Evolutionary conservation across 1,140 invertebrate species (phyloP).

Genomic region (Papilio xuthus): DNA sequence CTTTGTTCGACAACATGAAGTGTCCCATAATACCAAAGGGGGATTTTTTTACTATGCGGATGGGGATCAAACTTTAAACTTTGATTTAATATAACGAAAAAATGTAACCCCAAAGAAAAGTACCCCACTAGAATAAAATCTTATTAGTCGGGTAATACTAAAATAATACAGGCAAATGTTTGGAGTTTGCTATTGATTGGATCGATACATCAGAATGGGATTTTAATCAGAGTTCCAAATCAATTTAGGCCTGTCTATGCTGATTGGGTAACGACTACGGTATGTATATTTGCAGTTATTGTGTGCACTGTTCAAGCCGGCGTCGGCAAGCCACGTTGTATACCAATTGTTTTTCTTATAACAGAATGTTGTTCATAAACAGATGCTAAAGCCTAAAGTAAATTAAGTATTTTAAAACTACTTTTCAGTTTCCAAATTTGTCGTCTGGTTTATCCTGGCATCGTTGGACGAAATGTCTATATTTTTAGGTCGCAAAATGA

Average conservation of each 20-base stretch:
- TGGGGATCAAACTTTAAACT: background rate
- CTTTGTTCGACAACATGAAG: background rate
- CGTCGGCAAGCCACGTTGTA: constrained; percentile 50
- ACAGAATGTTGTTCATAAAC: no score
- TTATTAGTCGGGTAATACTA: background rate
- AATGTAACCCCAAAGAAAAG: background rate
- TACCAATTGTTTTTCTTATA: background rate
- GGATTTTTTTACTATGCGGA: background rate
- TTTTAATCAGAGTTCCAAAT: constrained; percentile 79
- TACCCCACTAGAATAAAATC: background rate
- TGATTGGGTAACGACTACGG: constrained; percentile 59
- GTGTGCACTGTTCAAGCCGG: constrained; percentile 76
- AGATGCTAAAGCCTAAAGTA: no score
- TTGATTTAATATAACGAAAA: background rate
- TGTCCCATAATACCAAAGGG: background rate
- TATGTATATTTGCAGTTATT: constrained; percentile 79
- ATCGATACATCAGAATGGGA: constrained; percentile 67
- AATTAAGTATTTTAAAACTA: no score
- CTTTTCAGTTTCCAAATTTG: no score
- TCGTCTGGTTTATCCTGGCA: no score
- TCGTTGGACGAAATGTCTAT: no score
- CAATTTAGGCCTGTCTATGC: constrained; percentile 64
- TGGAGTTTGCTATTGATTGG: constrained; percentile 49
- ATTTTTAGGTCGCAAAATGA: no score
- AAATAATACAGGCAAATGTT: background rate